Evolutionary conservation across 2,113 vertebrate genomes (phyloP).

Genomic region (Mobula birostris): DNA sequence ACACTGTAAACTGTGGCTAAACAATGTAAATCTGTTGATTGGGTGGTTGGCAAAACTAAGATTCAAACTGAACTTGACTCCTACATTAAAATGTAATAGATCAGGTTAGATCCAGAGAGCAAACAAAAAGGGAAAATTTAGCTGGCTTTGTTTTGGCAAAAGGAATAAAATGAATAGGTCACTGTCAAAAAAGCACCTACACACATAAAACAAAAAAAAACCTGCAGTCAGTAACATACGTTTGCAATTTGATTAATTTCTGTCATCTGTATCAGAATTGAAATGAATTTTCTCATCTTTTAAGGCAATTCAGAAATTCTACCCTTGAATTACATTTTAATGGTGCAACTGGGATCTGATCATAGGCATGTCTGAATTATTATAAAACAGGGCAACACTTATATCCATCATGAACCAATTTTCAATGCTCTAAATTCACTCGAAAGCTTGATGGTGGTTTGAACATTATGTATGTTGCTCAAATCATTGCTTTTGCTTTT

Average conservation of each 20-base stretch:
- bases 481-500: neutral
- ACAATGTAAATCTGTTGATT: neutral
- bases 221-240: neutral
- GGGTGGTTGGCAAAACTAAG: neutral
- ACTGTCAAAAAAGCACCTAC: neutral
- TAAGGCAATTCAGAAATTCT: conserved; percentile 6
- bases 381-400: neutral
- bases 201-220: neutral
- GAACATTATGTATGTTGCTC: neutral
- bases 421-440: conserved; percentile 17
- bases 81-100: neutral
- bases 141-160: neutral
- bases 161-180: neutral
- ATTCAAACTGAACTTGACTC: neutral
- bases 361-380: neutral
- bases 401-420: conserved; percentile 17
- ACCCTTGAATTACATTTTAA: conserved; percentile 19
- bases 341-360: neutral
- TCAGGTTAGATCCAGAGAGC: neutral
- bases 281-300: conserved; percentile 5
- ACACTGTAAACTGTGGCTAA: neutral
- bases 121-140: neutral
- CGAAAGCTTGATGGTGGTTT: neutral
- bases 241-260: neutral
- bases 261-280: neutral